Percentiles rank a stretch among this genome's conserved stretches.
Evolutionary conservation across 2,797 vertebrate species (phyloP).

Genomic region (Iguana delicatissima): DNA sequence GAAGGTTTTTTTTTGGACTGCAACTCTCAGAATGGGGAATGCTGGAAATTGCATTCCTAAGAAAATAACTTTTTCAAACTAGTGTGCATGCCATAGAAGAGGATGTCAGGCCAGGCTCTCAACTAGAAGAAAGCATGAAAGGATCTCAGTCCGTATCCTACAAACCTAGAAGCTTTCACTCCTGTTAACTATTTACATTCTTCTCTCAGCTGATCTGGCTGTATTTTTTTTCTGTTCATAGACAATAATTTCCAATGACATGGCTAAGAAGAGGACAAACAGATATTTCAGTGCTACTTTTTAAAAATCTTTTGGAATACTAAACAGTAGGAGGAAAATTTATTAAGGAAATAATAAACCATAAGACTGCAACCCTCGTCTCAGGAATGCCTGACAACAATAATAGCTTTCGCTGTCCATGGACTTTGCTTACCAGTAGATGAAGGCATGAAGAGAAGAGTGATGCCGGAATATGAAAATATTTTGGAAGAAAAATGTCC

Average conservation of each 20-base stretch:
- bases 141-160: neutral
- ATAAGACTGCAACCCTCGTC: neutral
- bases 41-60: no score
- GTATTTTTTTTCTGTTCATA: neutral
- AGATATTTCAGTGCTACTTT: neutral
- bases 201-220: neutral
- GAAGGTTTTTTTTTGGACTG: no score
- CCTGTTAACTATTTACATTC: neutral
- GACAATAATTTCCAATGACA: neutral
- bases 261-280: neutral
- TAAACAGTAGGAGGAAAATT: neutral
- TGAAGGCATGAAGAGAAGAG: conserved; percentile 6
- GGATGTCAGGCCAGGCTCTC: neutral
- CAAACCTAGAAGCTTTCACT: neutral
- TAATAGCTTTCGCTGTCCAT: rapidly evolving
- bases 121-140: neutral
- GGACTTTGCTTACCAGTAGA: conserved; percentile 29
- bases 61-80: no score
- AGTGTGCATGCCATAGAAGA: neutral
- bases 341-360: neutral
- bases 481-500: conserved; percentile 43
- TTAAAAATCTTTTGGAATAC: neutral
- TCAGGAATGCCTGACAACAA: conserved; percentile 10
- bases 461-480: neutral
- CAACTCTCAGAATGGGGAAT: no score